A percentile compares a stretch with the other conserved stretches of the same genome.
phyloP scores from a whole-genome alignment of 1,140 invertebrate genomes.

The Drosophila cardini region DNA sequence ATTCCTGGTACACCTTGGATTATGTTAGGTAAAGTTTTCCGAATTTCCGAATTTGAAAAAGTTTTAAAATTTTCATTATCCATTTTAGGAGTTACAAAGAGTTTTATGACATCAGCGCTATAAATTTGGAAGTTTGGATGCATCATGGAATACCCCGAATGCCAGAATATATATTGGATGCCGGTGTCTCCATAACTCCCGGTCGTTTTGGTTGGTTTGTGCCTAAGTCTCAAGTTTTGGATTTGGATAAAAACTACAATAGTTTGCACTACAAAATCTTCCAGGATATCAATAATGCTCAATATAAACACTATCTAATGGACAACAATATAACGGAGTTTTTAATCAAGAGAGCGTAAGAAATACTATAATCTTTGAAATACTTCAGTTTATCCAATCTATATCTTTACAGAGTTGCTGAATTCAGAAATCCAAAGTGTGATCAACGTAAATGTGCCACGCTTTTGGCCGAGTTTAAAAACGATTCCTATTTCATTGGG shows the following conservation, averaged over 20 bases:
- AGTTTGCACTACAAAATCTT: constrained; percentile 66
- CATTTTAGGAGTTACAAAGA: constrained; percentile 5
- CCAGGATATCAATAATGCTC: constrained; percentile 48
- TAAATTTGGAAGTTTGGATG: constrained; percentile 91
- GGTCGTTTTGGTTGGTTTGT: constrained; percentile 92
- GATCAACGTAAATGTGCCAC: constrained; percentile 40
- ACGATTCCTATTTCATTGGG: constrained; percentile 60
- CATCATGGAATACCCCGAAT: constrained; percentile 86
- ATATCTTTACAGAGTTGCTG: constrained; percentile 29
- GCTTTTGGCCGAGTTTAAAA: constrained; percentile 60
- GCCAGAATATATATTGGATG: constrained; percentile 71
- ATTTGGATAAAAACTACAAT: not conserved
- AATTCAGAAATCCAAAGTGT: constrained; percentile 54
- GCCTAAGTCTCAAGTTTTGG: constrained; percentile 84
- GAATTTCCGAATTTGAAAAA: not conserved
- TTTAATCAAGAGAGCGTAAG: constrained; percentile 34
- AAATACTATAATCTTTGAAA: not conserved
- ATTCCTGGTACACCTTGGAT: constrained; percentile 38
- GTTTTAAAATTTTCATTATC: not conserved
- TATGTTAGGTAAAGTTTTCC: constrained; percentile 41
- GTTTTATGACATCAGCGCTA: constrained; percentile 68
- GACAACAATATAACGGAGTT: constrained; percentile 28
- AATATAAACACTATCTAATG: constrained; percentile 63
- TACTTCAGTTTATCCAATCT: not conserved
- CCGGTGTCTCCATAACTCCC: constrained; percentile 85